Evolutionary conservation across 2,888 invertebrate species (phyloP), one percentile per base, ranked within the genome.

Genomic region (Tiliacea aurago): DNA sequence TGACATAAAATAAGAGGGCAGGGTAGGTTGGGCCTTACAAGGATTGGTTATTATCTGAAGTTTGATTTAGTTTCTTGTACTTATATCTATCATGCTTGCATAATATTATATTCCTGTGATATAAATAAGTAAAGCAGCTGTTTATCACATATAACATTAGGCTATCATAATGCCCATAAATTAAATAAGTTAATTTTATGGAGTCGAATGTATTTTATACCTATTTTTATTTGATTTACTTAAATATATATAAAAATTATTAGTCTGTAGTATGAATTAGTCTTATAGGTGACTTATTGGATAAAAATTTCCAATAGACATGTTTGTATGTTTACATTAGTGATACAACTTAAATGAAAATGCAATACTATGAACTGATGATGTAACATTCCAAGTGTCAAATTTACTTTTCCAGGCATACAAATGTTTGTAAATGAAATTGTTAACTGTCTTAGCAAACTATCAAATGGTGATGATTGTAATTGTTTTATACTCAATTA

Each of bases 101-200:
- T 83, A 87, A 86, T 87, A 87, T 76, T 85, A 71, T 78, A 83
- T 78, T 86, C 78, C 86, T 86, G 86, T 87, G 86, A 86, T 86
- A 84, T 82, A 78, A 80, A 70, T 80, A 81, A 72, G 63, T 78
- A 63, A 77, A 73, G 69, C 84, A 70, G 81, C 79, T 69, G 69
- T 80, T 79, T 69, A 70, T 75, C 73, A 65, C 59, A 56, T 59
- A 47, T 51, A 56, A 69, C 45, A 71, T 37, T 23, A 55, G 63
- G 62, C 47, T 66, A 59, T 73, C 41, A 56, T 71, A 80, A 62
- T 53, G 45, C 72, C 72, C 78, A 51, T 71, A 41, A 51, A 51
- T 63, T 59, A n/a, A 70, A 55, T 78, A 51, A 65, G 53, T 43
- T 62, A 51, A 51, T 65, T 72, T 69, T 59, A 66, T 53, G 45